Conservation (phyloP, 30 jellyfish, hydroid and myxozoan species). For the Hydractinia echinata region DNA sequence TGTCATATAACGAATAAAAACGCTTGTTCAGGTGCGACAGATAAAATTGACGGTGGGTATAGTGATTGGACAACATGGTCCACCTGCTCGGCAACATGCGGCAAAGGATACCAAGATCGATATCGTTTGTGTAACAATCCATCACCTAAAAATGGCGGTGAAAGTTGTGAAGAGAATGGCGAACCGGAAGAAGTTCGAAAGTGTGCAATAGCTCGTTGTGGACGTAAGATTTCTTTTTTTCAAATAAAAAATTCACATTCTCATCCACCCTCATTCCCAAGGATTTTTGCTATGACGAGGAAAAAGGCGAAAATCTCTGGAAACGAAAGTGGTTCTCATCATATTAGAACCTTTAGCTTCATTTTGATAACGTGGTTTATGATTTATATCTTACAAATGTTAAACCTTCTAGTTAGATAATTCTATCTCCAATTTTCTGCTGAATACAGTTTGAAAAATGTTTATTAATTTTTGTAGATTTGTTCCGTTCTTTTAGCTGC, state of each 20-base stretch:
- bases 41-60: neutral
- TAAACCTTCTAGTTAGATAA: no score
- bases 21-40: neutral
- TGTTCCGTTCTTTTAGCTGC: no score
- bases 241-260: neutral
- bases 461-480: no score
- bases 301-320: no score
- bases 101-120: constrained; percentile 8
- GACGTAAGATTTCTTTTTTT: neutral
- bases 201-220: neutral
- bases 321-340: no score
- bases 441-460: no score
- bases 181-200: neutral
- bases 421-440: no score
- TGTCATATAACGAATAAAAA: no score
- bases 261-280: neutral
- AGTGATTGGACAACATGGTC: constrained; percentile 11
- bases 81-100: neutral
- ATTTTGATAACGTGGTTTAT: no score
- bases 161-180: neutral
- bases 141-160: neutral
- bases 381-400: no score
- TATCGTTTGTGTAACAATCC: constrained; percentile 9
- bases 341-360: no score
- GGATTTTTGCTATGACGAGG: no score